phyloP scores from a whole-genome alignment of 1,140 invertebrate genomes.

The Ylistrum balloti region DNA sequence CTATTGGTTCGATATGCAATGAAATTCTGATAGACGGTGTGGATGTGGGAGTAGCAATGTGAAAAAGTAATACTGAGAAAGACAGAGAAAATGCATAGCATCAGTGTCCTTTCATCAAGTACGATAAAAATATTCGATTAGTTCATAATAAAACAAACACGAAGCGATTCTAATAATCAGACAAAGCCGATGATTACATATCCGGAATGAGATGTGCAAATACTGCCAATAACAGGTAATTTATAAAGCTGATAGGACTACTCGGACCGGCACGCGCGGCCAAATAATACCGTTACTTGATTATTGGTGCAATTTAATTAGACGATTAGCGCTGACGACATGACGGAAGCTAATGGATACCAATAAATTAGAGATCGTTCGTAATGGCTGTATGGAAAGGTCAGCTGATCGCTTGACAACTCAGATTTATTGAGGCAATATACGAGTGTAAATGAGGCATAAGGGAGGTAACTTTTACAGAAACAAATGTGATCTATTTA shows the following conservation, averaged over 20 bases:
- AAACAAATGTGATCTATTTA: too few species aligned
- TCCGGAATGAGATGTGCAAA: background rate
- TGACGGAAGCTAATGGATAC: background rate
- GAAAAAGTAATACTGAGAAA: too few species aligned
- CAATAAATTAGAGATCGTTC: background rate
- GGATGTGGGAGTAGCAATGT: too few species aligned
- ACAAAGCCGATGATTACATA: background rate
- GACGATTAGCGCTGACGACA: background rate
- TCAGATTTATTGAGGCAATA: background rate
- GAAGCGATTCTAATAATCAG: background rate
- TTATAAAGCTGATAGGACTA: background rate
- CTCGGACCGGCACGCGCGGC: too few species aligned
- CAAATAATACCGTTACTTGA: background rate
- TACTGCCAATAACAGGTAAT: background rate
- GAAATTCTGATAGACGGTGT: too few species aligned
- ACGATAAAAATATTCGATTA: slow-evolving; percentile 1
- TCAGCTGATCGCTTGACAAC: too few species aligned
- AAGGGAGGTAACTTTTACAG: background rate
- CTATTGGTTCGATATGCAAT: too few species aligned
- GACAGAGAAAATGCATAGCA: too few species aligned
- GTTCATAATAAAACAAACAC: background rate
- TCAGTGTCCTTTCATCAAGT: background rate
- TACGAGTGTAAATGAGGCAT: background rate
- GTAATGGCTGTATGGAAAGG: background rate
- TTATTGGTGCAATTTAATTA: background rate